Evolutionary conservation across 2,888 invertebrate genomes (phyloP).

Genomic region (Clepsis dumicolana): DNA sequence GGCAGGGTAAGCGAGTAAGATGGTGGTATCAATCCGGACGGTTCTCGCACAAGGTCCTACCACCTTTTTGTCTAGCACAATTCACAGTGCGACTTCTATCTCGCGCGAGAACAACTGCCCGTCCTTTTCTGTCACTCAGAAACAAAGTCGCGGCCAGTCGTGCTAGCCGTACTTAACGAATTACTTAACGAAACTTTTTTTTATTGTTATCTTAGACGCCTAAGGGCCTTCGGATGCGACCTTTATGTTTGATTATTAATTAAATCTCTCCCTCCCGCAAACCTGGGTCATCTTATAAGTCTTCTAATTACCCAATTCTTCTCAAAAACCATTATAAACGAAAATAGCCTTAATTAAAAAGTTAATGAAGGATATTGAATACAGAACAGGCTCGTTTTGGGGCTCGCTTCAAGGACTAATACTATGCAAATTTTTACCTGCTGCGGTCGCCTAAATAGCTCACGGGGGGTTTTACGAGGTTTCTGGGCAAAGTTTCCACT

Average conservation of each 20-base stretch:
- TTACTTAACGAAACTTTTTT: too few relatives aligned
- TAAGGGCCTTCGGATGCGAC: too few relatives aligned
- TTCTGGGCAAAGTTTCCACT: slow-evolving; percentile 1
- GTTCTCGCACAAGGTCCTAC: too few relatives aligned
- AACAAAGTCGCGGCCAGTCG: too few relatives aligned
- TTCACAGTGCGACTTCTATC: too few relatives aligned
- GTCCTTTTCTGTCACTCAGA: too few relatives aligned
- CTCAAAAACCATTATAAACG: slow-evolving; percentile 9
- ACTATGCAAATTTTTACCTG: slow-evolving; percentile 36
- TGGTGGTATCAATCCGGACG: too few relatives aligned
- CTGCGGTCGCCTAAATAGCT: slow-evolving; percentile 9
- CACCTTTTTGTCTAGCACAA: too few relatives aligned
- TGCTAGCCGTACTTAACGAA: too few relatives aligned
- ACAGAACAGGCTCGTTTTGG: slow-evolving; percentile 10
- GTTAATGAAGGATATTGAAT: slow-evolving; percentile 19
- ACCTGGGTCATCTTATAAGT: not conserved
- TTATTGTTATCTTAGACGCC: too few relatives aligned
- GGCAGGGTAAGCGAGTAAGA: too few relatives aligned
- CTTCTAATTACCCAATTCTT: slow-evolving; percentile 3
- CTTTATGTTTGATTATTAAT: not conserved
- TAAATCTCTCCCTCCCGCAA: not conserved
- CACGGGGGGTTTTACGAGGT: slow-evolving; percentile 1
- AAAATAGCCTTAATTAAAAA: slow-evolving; percentile 4
- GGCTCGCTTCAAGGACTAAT: slow-evolving; percentile 8
- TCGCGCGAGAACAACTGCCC: too few relatives aligned